Conservation (phyloP, 2,797 vertebrate genomes). For the Tapirus indicus region DNA sequence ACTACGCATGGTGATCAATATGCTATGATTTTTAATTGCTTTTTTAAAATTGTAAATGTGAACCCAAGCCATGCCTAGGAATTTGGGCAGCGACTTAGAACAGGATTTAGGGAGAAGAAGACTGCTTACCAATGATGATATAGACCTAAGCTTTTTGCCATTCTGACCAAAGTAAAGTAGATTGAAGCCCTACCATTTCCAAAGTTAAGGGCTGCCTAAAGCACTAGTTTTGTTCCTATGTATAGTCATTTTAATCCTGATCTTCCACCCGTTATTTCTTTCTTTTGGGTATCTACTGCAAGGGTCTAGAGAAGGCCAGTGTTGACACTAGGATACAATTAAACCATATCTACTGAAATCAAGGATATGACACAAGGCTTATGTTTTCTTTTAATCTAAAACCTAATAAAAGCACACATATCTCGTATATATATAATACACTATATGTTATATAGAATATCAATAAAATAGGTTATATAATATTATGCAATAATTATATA, state of each 20-base stretch:
- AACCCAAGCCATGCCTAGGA: background rate
- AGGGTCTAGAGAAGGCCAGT: background rate
- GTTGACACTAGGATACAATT: background rate
- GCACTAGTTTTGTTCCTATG: background rate
- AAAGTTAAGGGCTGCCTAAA: background rate
- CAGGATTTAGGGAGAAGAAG: background rate
- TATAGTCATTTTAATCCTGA: background rate
- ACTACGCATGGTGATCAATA: background rate
- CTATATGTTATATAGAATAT: background rate
- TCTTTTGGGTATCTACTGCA: background rate
- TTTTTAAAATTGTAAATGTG: background rate
- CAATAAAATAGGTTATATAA: background rate
- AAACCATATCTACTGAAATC: background rate
- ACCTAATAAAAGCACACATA: background rate
- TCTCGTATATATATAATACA: background rate
- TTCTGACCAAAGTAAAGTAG: background rate
- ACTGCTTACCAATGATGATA: background rate
- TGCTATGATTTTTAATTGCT: background rate
- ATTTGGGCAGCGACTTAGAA: background rate
- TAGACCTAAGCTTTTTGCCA: background rate
- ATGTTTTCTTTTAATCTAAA: background rate
- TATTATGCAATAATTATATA: background rate
- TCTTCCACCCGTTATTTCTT: background rate
- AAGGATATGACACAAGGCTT: background rate
- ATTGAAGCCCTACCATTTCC: background rate